phyloP scores from a whole-genome alignment of 2,888 invertebrate species.

The Ecliptopera silaceata region DNA sequence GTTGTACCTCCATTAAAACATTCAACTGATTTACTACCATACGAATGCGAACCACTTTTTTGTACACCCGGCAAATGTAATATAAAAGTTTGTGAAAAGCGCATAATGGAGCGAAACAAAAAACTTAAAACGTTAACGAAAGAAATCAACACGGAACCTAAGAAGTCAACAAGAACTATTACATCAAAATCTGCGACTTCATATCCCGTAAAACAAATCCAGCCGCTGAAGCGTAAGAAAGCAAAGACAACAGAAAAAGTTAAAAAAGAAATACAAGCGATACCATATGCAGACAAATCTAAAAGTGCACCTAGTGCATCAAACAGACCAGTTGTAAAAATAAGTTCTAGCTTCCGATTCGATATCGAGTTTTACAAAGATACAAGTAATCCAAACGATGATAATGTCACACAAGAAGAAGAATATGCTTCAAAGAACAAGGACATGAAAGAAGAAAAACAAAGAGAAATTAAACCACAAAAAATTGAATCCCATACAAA shows the following conservation, averaged over 20 bases:
- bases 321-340: constrained; percentile 35
- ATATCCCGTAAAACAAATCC: neutral
- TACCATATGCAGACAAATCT: constrained; percentile 6
- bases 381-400: neutral
- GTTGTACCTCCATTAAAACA: constrained; percentile 12
- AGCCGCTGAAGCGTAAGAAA: constrained; percentile 5
- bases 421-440: neutral
- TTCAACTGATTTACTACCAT: constrained; percentile 31
- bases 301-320: constrained; percentile 17
- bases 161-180: constrained; percentile 17
- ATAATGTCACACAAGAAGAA: neutral
- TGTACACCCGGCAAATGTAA: constrained; percentile 45
- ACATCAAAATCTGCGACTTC: constrained; percentile 23
- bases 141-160: constrained; percentile 19
- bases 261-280: neutral
- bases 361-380: constrained; percentile 46
- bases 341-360: constrained; percentile 44
- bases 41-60: constrained; percentile 46
- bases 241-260: neutral
- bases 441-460: constrained; percentile 1
- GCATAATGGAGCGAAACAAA: constrained; percentile 22
- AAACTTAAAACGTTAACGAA: constrained; percentile 12
- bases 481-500: neutral
- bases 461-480: neutral
- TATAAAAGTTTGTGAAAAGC: constrained; percentile 40